Evolutionary conservation across 92 coral and sea anemone genomes (phyloP).

Genomic region (Epizoanthus stellaris): DNA sequence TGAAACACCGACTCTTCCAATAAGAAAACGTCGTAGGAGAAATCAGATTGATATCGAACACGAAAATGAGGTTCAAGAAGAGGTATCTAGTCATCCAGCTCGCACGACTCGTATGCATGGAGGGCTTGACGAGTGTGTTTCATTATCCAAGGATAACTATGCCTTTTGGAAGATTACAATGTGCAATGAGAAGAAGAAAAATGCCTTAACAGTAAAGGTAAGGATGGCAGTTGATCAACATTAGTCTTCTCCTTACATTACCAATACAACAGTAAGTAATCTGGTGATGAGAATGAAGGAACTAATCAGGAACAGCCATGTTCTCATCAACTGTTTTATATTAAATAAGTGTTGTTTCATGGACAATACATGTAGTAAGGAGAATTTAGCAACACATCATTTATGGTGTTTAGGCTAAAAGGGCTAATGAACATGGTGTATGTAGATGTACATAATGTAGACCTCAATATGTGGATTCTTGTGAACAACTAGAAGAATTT

Average conservation of each 20-base stretch:
- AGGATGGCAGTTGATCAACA: neutral
- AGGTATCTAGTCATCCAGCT: neutral
- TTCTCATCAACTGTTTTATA: too few species aligned
- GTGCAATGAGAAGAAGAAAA: conserved; percentile 15
- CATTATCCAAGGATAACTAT: conserved; percentile 36
- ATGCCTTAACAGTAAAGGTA: conserved; percentile 40
- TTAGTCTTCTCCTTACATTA: neutral
- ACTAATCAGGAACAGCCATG: too few species aligned
- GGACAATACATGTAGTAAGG: too few species aligned
- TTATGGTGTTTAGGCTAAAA: too few species aligned
- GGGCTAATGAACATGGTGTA: too few species aligned
- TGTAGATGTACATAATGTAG: too few species aligned
- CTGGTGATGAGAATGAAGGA: too few species aligned
- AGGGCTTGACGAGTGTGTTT: conserved; percentile 7
- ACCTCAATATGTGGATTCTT: too few species aligned
- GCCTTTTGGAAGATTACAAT: conserved; percentile 41
- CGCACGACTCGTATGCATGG: conserved; percentile 47
- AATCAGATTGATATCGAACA: neutral
- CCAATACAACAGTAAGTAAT: too few species aligned
- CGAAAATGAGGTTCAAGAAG: neutral
- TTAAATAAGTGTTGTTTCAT: too few species aligned
- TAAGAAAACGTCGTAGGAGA: neutral
- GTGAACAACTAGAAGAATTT: too few species aligned
- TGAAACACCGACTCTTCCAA: conserved; percentile 5
- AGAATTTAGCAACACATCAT: too few species aligned